A percentile compares a stretch with the other conserved stretches of the same genome.
phyloP scores from a whole-genome alignment of 2,113 vertebrate species.

The Otolemur garnettii region DNA sequence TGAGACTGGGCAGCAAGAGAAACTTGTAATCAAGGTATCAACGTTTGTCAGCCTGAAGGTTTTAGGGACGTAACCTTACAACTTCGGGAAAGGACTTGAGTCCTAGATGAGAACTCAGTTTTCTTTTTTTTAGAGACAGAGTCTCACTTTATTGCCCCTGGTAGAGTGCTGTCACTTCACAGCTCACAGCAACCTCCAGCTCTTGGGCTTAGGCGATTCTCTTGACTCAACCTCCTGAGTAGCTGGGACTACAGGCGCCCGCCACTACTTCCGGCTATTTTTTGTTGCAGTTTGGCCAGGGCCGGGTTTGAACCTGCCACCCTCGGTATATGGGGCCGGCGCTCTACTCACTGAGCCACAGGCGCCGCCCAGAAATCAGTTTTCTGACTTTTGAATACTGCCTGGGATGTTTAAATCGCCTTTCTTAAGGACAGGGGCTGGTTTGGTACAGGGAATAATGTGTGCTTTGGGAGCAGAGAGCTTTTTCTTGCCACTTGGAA shows the following conservation, averaged over 20 bases:
- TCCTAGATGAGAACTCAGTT: neutral
- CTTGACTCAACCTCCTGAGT: too few relatives aligned
- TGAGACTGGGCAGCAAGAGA: neutral
- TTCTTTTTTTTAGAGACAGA: neutral
- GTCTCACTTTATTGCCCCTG: too few relatives aligned
- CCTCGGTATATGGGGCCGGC: too few relatives aligned
- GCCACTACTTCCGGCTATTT: too few relatives aligned
- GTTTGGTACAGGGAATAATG: neutral
- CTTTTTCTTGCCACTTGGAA: constrained; percentile 44
- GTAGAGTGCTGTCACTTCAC: too few relatives aligned
- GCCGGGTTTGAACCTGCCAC: too few relatives aligned
- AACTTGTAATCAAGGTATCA: constrained; percentile 22
- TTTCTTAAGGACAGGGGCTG: neutral
- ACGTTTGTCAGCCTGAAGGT: neutral
- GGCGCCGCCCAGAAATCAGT: neutral
- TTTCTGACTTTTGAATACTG: neutral
- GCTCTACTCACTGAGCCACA: too few relatives aligned
- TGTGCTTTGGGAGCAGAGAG: neutral
- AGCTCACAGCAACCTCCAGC: too few relatives aligned
- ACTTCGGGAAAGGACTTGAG: constrained; percentile 17
- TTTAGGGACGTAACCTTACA: neutral
- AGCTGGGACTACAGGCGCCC: too few relatives aligned
- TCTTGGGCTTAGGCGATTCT: too few relatives aligned
- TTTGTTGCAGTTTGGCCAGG: too few relatives aligned
- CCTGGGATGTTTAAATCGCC: neutral